Evolutionary conservation across 2,797 vertebrate species (phyloP), one percentile per base, ranked within the genome.

Genomic region (Varecia variegata): DNA sequence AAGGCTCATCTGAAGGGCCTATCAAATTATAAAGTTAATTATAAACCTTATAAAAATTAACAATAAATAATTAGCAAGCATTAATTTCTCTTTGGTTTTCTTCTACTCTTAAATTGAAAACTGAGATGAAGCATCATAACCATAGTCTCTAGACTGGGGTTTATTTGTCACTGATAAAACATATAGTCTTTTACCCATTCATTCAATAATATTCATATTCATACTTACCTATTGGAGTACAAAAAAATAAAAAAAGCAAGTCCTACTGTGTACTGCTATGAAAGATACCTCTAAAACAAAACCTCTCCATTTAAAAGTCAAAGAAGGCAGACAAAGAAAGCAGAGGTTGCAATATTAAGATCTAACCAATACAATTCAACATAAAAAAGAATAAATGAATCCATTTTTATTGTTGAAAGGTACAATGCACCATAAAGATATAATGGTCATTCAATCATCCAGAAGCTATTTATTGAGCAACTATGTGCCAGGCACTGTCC

Each of bases 51-150:
- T 79, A 88, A 92, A 92, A 77, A 86, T 82, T 62, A 91, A 70
- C 45, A 93, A 95, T 93, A 89, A 97, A 89, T 60, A 27, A 85
- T 58, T 89, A 92, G 52, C 68, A 92, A 92, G 52, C 35, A 94
- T 52, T 82, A 13, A 89, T 87, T 93, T 95, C 58, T 94, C 70
- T 25, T 77, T 91, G 71, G 8, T 58, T 92, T 95, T 85, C 47
- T 82, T 84, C 12, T 47, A 65, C 0, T 65, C 38, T 81, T 25
- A 60, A 6, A 65, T 40, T 82, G n/a, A 92, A 80, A 88, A 52
- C 30, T 65, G 17, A 76, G 32, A 71, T 89, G 35, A 82, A 94
- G 45, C 32, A 74, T 35, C 43, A n/a, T 38, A n/a, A 2, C 56
- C 35, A 47, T 50, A 71, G 54, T 9, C 30, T 95, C 15, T 38